Evolutionary conservation across 2,113 vertebrate species (phyloP).

Genomic region (Gymnorhina tibicen): DNA sequence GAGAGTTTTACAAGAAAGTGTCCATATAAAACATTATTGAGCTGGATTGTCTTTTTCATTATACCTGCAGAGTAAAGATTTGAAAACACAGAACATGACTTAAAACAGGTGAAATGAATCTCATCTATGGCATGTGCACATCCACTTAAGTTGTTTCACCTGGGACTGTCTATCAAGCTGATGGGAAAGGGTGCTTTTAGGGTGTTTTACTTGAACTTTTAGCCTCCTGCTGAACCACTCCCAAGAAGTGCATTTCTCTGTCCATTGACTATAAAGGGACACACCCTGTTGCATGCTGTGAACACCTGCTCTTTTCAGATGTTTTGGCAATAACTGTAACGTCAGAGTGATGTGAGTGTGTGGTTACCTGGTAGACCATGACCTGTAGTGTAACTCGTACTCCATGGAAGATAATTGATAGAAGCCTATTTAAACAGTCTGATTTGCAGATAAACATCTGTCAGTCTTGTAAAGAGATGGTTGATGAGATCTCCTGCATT

Average conservation of each 20-base stretch:
- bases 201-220: neutral
- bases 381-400: neutral
- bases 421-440: neutral
- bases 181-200: neutral
- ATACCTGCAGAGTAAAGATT: neutral
- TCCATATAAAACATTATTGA: neutral
- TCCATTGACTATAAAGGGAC: neutral
- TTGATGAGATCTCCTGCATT: neutral
- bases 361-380: neutral
- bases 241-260: neutral
- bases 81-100: neutral
- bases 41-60: neutral
- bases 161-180: neutral
- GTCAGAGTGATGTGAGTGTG: neutral
- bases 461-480: neutral
- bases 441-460: neutral
- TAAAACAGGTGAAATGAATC: neutral
- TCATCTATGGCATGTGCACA: rapidly evolving
- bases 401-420: neutral
- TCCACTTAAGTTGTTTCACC: neutral
- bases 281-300: neutral
- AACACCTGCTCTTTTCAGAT: neutral
- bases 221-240: neutral
- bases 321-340: neutral
- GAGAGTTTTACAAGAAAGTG: neutral